These are phyloP conservation scores for Ophioninae sp. DNA, from an alignment of 2,888 invertebrate species.

Conservation along the genomic window DNA sequence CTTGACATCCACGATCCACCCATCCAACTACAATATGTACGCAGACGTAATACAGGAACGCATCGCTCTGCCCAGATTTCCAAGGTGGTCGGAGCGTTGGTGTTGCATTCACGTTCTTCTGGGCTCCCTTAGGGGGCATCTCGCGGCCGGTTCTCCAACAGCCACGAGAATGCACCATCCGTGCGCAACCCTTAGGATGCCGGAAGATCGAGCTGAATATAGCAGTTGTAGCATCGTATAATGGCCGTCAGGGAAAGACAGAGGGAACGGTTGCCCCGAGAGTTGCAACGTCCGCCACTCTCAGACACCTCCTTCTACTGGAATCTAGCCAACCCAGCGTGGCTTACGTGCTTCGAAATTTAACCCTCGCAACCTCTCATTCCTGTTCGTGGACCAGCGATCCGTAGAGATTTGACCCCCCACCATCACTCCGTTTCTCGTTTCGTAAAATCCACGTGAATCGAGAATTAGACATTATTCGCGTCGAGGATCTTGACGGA, in stretches of 20 bases:
- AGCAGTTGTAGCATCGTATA: conserved; percentile 44
- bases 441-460: conserved; percentile 62
- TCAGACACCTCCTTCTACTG: conserved; percentile 29
- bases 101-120: conserved; percentile 67
- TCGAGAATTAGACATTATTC: conserved; percentile 61
- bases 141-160: conserved; percentile 68
- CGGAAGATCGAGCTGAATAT: conserved; percentile 43
- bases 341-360: conserved; percentile 66
- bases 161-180: conserved; percentile 72
- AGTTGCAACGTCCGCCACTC: conserved; percentile 57
- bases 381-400: conserved; percentile 47
- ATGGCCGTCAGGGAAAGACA: conserved; percentile 49
- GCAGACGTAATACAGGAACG: conserved; percentile 57
- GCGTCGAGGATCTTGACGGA: conserved; percentile 43
- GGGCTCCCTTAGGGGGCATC: conserved; percentile 66
- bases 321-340: conserved; percentile 45
- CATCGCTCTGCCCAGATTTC: conserved; percentile 76
- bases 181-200: conserved; percentile 54
- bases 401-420: conserved; percentile 57
- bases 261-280: conserved; percentile 42
- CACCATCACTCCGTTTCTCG: conserved; percentile 26
- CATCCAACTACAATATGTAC: conserved; percentile 3
- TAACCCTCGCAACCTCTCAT: conserved; percentile 54
- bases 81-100: conserved; percentile 71
- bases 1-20: conserved; percentile 59